Percentiles rank a stretch among this genome's conserved stretches.
These are phyloP conservation scores for Drosophila nigrodunni DNA, from an alignment of 1,140 invertebrate species.

Conservation along the genomic window DNA sequence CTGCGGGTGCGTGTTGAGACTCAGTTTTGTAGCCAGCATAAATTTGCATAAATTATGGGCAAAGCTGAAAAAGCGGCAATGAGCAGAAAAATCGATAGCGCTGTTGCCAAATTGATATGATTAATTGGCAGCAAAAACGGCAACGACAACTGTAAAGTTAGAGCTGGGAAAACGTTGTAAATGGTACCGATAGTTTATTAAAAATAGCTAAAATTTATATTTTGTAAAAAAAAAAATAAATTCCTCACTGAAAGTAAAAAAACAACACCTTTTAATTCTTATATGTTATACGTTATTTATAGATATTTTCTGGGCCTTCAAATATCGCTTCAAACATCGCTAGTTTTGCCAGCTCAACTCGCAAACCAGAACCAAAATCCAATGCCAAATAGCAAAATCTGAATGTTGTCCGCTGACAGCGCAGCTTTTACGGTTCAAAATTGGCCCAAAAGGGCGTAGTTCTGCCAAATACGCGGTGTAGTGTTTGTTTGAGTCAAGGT, in stretches of 20 bases:
- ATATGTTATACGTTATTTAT: too few species aligned
- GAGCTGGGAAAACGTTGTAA: too few species aligned
- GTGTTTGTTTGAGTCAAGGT: slow-evolving; percentile 59
- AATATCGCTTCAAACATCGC: too few species aligned
- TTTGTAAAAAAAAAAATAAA: too few species aligned
- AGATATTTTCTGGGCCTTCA: too few species aligned
- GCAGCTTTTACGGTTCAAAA: slow-evolving; percentile 31
- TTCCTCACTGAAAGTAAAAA: too few species aligned
- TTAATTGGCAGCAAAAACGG: slow-evolving; percentile 61
- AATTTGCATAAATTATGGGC: slow-evolving; percentile 65
- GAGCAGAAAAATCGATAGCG: slow-evolving; percentile 60
- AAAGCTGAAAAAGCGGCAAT: neutral
- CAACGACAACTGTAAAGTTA: neutral
- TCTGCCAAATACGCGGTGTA: slow-evolving; percentile 4
- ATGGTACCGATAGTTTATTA: too few species aligned
- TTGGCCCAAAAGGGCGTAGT: neutral
- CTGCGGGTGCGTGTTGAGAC: slow-evolving; percentile 21
- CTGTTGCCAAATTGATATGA: slow-evolving; percentile 72
- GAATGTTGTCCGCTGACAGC: slow-evolving; percentile 42
- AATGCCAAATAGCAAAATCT: slow-evolving; percentile 45
- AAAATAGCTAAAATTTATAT: too few species aligned
- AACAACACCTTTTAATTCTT: too few species aligned
- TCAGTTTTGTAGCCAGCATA: slow-evolving; percentile 56
- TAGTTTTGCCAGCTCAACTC: neutral
- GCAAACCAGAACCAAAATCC: slow-evolving; percentile 15